Evolutionary conservation across 2,113 vertebrate species (phyloP), one percentile per base, ranked within the genome.

Genomic region (Epinephelus cyanopodus): DNA sequence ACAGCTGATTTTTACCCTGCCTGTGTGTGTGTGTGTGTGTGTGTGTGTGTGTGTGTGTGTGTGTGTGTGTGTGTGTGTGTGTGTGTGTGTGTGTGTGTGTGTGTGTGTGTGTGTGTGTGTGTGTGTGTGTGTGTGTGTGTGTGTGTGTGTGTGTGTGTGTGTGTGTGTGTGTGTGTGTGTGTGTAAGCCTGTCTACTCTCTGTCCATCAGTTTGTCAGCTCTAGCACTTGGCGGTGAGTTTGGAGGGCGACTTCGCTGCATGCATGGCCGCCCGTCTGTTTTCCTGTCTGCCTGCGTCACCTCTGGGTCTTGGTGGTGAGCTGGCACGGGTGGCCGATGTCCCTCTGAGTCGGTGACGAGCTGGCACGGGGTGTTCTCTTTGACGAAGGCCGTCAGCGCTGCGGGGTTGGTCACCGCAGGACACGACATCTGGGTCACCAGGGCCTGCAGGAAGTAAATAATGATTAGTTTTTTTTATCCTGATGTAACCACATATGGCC

Each of bases 231-330:
- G 72, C 14, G 6, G 66, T 9, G 65, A 42, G 39, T 10, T 45
- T 52, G 15, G 37, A 18, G 60, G 65, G 60, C 4, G 39, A 58
- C 52, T 48, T 54, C 42, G 12, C 11, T 72, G 69, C 50, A 37
- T 37, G 73, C 66, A 15, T 19, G 72, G 47, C 66, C 50, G 77
- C 42, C 25, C 45, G 79, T 29, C 53, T 69, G 72, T 21, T 18
- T 52, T 12, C 19, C 56, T 27, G 77, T 67, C 64, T 18, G 45
- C n/a, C 33, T 11, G 29, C 1, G 72, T 97, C 94, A 98, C 98
- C 97, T 99, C 95, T 99, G 98, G 8, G 98, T 99, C 96, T 99
- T 99, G 86, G 98, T 99, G 92, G 98, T 99, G 91, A 99, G 97
- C 77, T 99, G 97, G 92, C 98, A 98, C 78, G 97, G 97, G 77